Conservation (phyloP, 2,888 invertebrate genomes). For the Diaphora mendica region DNA sequence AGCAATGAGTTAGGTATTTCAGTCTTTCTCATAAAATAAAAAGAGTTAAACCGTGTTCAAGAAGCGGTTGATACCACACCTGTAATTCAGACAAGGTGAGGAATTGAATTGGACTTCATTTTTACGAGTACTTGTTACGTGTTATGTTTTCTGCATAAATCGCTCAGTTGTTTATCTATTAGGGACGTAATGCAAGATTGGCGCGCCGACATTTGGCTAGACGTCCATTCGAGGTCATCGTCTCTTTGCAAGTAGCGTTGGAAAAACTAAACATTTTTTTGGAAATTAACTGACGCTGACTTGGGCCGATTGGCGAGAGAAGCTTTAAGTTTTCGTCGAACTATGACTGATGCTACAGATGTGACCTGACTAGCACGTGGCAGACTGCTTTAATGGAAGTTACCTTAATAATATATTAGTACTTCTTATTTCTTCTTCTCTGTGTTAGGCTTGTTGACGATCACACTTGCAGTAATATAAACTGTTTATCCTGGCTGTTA, state of each 20-base stretch:
- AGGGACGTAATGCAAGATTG: conserved; percentile 67
- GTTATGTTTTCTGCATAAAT: conserved; percentile 42
- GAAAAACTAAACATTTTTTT: conserved; percentile 32
- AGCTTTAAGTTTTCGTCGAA: too few relatives aligned
- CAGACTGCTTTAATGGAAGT: too few relatives aligned
- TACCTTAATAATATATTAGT: too few relatives aligned
- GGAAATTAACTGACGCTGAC: background rate
- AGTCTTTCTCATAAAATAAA: background rate
- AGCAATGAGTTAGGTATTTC: background rate
- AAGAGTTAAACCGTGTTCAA: background rate
- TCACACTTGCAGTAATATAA: background rate
- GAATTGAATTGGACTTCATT: background rate
- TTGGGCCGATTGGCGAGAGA: too few relatives aligned
- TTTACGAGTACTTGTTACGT: conserved; percentile 13
- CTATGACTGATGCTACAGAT: too few relatives aligned
- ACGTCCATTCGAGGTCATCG: conserved; percentile 81
- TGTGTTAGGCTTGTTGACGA: background rate
- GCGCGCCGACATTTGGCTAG: conserved; percentile 80
- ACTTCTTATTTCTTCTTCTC: too few relatives aligned
- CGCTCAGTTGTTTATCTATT: conserved; percentile 63
- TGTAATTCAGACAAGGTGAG: background rate
- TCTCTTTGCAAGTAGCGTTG: conserved; percentile 69
- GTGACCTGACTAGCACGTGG: too few relatives aligned
- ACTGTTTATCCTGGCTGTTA: background rate
- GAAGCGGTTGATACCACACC: background rate